These are phyloP conservation scores for Volucella inanis DNA, from an alignment of 2,888 invertebrate genomes.

Conservation along the genomic window DNA sequence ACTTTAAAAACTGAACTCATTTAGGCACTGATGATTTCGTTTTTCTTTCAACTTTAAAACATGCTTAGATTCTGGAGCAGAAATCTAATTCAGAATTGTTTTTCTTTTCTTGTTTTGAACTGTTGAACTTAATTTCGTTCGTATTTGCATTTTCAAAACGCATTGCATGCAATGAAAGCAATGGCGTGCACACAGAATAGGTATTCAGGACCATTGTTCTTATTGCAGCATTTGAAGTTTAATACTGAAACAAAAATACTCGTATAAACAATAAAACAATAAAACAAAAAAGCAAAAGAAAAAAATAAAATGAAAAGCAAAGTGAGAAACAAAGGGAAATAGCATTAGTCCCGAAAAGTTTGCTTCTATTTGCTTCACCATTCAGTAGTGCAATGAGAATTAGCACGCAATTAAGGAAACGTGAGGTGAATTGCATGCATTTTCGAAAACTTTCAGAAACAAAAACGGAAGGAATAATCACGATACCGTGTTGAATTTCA, in stretches of 20 bases:
- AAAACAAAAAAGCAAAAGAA: neutral
- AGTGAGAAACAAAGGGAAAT: slow-evolving; percentile 52
- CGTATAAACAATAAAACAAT: slow-evolving; percentile 16
- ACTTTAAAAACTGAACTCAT: too few species aligned
- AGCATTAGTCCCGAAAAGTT: slow-evolving; percentile 62
- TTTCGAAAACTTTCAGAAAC: neutral
- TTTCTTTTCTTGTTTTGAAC: too few species aligned
- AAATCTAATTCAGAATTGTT: too few species aligned
- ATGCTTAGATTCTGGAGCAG: too few species aligned
- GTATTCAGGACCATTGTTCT: neutral
- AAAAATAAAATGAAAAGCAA: slow-evolving; percentile 26
- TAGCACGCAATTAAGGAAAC: slow-evolving; percentile 68
- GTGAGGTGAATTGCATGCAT: slow-evolving; percentile 52
- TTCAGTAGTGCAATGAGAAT: slow-evolving; percentile 63
- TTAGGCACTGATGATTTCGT: too few species aligned
- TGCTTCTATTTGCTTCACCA: slow-evolving; percentile 20
- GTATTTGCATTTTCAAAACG: too few species aligned
- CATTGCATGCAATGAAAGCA: too few species aligned
- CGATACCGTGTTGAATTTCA: slow-evolving; percentile 31
- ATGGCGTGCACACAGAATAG: too few species aligned
- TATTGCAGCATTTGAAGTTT: slow-evolving; percentile 1
- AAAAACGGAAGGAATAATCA: slow-evolving; percentile 18
- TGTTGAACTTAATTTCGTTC: too few species aligned
- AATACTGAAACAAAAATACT: slow-evolving; percentile 30
- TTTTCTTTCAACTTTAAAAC: too few species aligned